phyloP scores from a whole-genome alignment of 2,797 vertebrate species.

The Pantherophis alleghaniensis region DNA sequence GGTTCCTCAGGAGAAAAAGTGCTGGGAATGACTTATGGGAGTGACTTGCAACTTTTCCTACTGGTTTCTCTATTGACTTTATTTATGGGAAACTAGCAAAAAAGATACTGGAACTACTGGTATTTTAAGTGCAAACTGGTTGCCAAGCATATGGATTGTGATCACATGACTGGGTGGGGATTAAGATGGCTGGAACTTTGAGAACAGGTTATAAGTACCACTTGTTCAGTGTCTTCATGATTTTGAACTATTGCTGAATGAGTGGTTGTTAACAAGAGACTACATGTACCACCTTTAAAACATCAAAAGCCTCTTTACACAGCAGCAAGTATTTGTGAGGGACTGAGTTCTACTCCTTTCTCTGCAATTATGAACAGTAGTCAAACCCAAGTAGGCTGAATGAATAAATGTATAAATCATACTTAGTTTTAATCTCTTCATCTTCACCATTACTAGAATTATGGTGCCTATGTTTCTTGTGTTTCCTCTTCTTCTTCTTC shows the following conservation, averaged over 20 bases:
- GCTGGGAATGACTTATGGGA: background rate
- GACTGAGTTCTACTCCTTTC: background rate
- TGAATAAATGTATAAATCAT: background rate
- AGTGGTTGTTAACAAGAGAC: background rate
- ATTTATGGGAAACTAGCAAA: background rate
- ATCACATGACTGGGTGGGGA: background rate
- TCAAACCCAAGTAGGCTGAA: background rate
- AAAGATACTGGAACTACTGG: background rate
- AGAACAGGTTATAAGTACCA: background rate
- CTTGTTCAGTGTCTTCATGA: background rate
- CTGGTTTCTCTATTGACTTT: background rate
- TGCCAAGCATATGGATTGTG: background rate
- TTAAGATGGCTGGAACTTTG: background rate
- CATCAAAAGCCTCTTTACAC: background rate
- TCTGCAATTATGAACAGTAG: background rate
- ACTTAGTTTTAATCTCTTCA: slow-evolving; percentile 68
- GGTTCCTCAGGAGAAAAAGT: background rate
- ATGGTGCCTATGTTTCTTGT: slow-evolving; percentile 80
- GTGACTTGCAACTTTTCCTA: background rate
- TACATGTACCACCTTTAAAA: background rate
- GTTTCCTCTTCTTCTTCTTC: slow-evolving; percentile 78
- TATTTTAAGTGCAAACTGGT: background rate
- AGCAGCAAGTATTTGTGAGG: background rate
- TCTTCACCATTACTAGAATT: slow-evolving; percentile 78
- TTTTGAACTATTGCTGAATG: background rate